A percentile compares a stretch with the other conserved stretches of the same genome.
Conservation (phyloP, 2,888 invertebrate species). For the Steinernema hermaphroditum region DNA sequence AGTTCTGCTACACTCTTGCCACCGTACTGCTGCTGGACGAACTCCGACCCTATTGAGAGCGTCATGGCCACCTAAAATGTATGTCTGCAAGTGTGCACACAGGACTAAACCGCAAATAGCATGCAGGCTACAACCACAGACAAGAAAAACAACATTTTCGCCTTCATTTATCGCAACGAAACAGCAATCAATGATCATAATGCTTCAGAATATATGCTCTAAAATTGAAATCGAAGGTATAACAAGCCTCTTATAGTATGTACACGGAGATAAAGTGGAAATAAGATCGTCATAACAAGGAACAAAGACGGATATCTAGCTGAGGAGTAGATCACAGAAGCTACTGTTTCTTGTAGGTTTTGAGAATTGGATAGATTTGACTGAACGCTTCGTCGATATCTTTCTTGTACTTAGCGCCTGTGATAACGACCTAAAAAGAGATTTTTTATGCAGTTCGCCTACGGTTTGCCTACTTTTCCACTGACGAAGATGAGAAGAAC, state of each 20-base stretch:
- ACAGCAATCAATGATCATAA: too few species aligned
- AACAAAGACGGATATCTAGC: too few species aligned
- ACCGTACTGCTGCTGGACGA: neutral
- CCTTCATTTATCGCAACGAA: too few species aligned
- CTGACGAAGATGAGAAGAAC: constrained; percentile 97
- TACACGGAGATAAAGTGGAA: too few species aligned
- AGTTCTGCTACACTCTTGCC: neutral
- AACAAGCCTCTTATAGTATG: too few species aligned
- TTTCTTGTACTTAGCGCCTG: constrained; percentile 85
- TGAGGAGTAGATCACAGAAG: too few species aligned
- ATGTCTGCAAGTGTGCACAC: neutral
- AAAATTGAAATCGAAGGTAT: too few species aligned
- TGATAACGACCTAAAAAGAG: constrained; percentile 75
- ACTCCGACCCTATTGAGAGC: neutral
- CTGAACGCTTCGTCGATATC: constrained; percentile 91
- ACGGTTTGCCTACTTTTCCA: constrained; percentile 82
- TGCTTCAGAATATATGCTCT: too few species aligned
- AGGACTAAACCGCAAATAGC: too few species aligned
- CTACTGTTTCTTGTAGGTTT: constrained; percentile 82
- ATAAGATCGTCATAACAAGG: constrained; percentile 9
- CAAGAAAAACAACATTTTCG: too few species aligned
- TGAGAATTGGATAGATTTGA: constrained; percentile 90
- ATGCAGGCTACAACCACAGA: too few species aligned
- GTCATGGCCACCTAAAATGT: neutral
- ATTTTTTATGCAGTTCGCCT: neutral